Base-by-base conservation (phyloP, 2,113 vertebrate species). In the Vombatus ursinus region DNA sequence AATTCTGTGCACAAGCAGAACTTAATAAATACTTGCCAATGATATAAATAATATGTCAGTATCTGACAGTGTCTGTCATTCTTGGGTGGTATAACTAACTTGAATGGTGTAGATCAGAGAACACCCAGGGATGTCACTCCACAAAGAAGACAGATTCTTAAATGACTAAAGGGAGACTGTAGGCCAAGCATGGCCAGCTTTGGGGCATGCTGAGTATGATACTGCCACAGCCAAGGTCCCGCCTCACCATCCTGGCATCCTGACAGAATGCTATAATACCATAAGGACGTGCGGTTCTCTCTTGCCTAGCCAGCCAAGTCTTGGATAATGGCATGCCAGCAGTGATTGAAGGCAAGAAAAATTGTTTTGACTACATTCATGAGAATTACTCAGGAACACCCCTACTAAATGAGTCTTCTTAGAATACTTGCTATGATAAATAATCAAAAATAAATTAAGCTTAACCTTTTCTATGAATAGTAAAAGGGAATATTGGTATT, bases 381-480 rank as follows among this genome's bases (percentile, higher is more conserved):
- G 37, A 92, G 47, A 95, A 92, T 96, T 94, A 84, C 50, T 31
- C 50, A 93, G 50, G 92, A n/a, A 92, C 19, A 89, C 1, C 19
- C 68, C 47, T 77, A 50, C 12, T 93, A 47, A 92, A 94, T 50
- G 24, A 95, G 12, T 31, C 26, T 92, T 93, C 23, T 31, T 89
- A 94, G 50, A 52, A 92, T 51, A 11, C 24, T 84, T 94, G 24
- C 50, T 52, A 3, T 53, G 24, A 23, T 90, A 53, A 96, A 93
- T 28, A 94, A 93, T 68, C 3, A 96, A 96, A 96, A 96, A 28
- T 50, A 93, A 95, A 93, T 37, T 77, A 44, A 68, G 10, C 50
- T 91, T 68, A 19, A 77, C 14, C 16, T 77, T 77, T 77, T 77
- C 37, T 77, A n/a, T 77, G 14, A n/a, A 77, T 7, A 77, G 11